Percentiles rank a stretch among this genome's conserved stretches.
Evolutionary conservation across 1,140 invertebrate genomes (phyloP).

Genomic region (Solenopsis fugax): DNA sequence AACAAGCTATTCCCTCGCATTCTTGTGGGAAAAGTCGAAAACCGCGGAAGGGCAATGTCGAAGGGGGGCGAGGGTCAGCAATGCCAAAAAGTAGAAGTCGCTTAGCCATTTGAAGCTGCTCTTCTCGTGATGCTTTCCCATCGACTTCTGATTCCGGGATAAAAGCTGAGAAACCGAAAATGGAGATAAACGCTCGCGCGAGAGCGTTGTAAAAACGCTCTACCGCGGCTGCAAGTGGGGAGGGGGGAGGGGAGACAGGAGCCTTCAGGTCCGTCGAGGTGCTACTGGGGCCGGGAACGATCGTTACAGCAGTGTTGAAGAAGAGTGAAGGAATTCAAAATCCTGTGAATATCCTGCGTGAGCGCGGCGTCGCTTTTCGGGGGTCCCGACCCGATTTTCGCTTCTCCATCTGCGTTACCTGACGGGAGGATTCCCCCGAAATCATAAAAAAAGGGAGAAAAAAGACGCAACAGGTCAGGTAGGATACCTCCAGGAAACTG

Average conservation of each 20-base stretch:
- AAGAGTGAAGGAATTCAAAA: constrained; percentile 77
- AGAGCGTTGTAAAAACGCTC: constrained; percentile 74
- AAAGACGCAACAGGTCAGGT: constrained; percentile 75
- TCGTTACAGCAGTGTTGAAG: constrained; percentile 51
- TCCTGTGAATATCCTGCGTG: constrained; percentile 73
- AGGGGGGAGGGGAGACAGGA: no score
- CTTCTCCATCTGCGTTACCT: constrained; percentile 78
- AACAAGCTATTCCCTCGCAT: constrained; percentile 22
- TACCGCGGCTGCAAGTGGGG: constrained; percentile 74
- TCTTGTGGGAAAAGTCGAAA: constrained; percentile 75
- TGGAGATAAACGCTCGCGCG: constrained; percentile 68
- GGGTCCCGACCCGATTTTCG: constrained; percentile 61
- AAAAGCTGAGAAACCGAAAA: constrained; percentile 70
- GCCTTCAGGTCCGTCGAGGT: constrained; percentile 25
- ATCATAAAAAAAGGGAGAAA: constrained; percentile 69
- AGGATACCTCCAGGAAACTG: constrained; percentile 58
- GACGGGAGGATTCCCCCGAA: constrained; percentile 78
- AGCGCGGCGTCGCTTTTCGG: constrained; percentile 60
- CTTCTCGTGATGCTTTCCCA: constrained; percentile 73
- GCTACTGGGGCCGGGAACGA: constrained; percentile 37
- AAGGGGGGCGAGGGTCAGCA: constrained; percentile 65
- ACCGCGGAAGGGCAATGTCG: constrained; percentile 41
- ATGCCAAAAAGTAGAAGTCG: constrained; percentile 76
- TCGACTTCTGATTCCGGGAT: constrained; percentile 64
- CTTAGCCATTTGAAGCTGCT: constrained; percentile 68